phyloP scores from a whole-genome alignment of 2,113 vertebrate species.

The Ellobius talpinus region DNA sequence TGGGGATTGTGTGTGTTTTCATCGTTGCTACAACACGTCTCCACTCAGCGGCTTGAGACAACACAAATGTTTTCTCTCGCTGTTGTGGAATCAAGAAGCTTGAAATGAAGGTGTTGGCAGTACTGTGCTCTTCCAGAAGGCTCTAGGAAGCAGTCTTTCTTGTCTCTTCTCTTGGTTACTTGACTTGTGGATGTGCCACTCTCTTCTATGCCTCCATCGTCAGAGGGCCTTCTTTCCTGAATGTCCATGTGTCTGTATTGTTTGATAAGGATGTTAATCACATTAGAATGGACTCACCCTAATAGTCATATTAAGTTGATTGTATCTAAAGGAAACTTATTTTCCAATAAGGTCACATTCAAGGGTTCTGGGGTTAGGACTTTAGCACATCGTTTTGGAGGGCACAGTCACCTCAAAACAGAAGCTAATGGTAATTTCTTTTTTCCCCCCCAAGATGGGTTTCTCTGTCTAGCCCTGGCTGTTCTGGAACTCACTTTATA shows the following conservation, averaged over 20 bases:
- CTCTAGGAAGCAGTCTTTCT: not conserved
- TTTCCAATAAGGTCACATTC: constrained; percentile 18
- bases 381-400: not conserved
- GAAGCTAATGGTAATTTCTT: not conserved
- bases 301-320: not conserved
- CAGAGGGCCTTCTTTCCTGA: not conserved
- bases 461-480: not conserved
- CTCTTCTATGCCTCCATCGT: not conserved
- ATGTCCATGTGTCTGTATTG: not conserved
- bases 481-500: not conserved
- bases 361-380: not conserved
- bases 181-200: not conserved
- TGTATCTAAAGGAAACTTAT: not conserved
- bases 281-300: not conserved
- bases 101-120: not conserved
- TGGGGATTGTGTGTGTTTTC: not conserved
- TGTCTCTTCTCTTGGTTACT: not conserved
- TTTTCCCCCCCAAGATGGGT: not conserved
- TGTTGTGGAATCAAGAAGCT: not conserved
- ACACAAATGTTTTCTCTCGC: not conserved
- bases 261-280: not conserved
- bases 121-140: not conserved
- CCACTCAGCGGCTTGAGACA: not conserved
- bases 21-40: not conserved
- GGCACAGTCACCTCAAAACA: not conserved